Conservation (phyloP, 2,113 vertebrate genomes). For the Ceuthmochares aereus region DNA sequence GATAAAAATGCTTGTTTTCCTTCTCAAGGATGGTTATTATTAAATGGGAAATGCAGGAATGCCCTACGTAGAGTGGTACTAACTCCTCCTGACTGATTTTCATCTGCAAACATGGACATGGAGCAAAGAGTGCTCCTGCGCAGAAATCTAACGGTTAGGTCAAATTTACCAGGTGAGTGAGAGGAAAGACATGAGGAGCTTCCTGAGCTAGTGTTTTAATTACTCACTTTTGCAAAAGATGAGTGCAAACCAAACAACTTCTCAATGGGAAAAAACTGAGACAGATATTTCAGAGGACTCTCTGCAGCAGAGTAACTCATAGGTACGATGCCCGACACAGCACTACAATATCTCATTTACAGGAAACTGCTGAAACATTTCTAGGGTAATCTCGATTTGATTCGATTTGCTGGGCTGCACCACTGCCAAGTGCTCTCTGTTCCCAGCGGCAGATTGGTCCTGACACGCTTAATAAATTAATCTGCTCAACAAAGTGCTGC, state of each 20-base stretch:
- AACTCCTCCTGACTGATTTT: neutral
- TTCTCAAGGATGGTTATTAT: neutral
- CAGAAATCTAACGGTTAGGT: neutral
- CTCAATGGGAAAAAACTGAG: neutral
- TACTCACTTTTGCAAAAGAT: neutral
- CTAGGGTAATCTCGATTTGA: constrained; percentile 31
- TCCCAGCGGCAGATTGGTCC: neutral
- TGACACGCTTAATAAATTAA: constrained; percentile 61
- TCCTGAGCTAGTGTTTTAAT: neutral
- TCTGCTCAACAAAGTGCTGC: neutral
- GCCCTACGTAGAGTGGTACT: neutral
- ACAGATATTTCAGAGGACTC: neutral
- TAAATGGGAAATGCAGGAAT: neutral
- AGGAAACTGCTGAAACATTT: constrained; percentile 3
- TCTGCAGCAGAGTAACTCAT: neutral
- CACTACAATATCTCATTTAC: neutral
- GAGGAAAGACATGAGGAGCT: neutral
- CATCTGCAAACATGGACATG: neutral
- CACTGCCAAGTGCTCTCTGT: neutral
- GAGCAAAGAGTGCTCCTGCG: neutral
- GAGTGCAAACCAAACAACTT: neutral
- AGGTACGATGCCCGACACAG: neutral
- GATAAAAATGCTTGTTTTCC: neutral
- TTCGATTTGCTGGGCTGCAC: constrained; percentile 6
- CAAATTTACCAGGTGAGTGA: neutral